phyloP scores from a whole-genome alignment of 2,797 vertebrate genomes.

The Cercopithecus hamlyni region DNA sequence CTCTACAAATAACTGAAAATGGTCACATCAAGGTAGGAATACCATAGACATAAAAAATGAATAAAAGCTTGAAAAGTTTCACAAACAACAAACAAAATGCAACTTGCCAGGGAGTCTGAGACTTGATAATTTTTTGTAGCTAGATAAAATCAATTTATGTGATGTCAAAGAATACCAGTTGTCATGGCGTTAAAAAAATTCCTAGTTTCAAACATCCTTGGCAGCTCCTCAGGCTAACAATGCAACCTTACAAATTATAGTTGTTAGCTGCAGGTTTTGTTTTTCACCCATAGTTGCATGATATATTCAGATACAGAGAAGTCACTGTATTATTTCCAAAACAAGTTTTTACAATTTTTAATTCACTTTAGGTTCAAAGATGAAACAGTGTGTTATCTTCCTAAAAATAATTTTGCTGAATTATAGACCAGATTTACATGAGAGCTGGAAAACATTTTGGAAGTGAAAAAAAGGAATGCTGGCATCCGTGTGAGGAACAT shows the following conservation, averaged over 20 bases:
- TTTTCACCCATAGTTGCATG: background rate
- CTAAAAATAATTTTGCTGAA: constrained; percentile 29
- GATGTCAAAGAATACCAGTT: background rate
- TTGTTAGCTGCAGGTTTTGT: background rate
- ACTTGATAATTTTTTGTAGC: background rate
- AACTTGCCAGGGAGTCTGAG: background rate
- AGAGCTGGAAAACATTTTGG: background rate
- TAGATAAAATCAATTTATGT: background rate
- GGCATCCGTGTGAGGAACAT: background rate
- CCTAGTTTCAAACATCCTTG: background rate
- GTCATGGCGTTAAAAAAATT: background rate
- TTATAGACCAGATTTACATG: background rate
- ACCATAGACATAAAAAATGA: background rate
- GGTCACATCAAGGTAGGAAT: background rate
- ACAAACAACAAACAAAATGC: background rate
- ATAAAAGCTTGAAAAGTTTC: constrained; percentile 40
- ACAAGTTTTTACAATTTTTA: background rate
- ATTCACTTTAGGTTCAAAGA: background rate
- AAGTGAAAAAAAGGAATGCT: background rate
- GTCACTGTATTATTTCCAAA: background rate
- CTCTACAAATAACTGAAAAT: constrained; percentile 30
- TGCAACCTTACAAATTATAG: background rate
- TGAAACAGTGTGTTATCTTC: background rate
- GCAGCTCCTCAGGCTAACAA: background rate
- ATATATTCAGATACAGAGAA: background rate